These are phyloP conservation scores for Remorina albescens DNA, from an alignment of 2,797 vertebrate species.

Conservation along the genomic window DNA sequence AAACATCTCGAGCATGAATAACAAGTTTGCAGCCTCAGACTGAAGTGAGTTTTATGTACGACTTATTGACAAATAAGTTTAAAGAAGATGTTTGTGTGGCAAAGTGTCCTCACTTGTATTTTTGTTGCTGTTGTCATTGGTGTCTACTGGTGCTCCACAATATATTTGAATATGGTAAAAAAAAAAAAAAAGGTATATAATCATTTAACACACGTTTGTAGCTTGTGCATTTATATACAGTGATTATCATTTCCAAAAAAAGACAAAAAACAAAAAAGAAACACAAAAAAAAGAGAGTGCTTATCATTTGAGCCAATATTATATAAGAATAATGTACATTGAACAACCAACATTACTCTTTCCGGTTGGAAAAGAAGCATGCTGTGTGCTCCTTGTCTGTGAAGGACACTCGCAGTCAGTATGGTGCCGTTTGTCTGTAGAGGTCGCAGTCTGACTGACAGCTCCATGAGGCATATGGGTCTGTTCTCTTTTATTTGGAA, in stretches of 20 bases:
- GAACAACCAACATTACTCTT: conserved; percentile 62
- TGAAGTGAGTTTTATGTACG: conserved; percentile 46
- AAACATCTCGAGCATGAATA: conserved; percentile 56
- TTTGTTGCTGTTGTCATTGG: conserved; percentile 60
- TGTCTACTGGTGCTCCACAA: conserved; percentile 76
- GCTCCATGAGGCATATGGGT: conserved; percentile 55
- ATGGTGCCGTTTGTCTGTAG: conserved; percentile 75
- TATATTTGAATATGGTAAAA: conserved; percentile 59
- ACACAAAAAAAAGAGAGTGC: conserved; percentile 21
- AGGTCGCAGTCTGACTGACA: conserved; percentile 65
- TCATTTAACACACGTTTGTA: conserved; percentile 68
- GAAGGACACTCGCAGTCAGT: conserved; percentile 65
- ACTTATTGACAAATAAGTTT: conserved; percentile 20
- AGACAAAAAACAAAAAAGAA: background rate
- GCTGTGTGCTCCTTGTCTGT: conserved; percentile 71
- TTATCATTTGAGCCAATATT: conserved; percentile 72
- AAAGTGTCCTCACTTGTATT: conserved; percentile 52
- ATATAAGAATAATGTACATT: conserved; percentile 55
- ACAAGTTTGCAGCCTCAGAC: conserved; percentile 55
- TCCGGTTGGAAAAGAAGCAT: conserved; percentile 72
- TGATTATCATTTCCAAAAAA: conserved; percentile 58
- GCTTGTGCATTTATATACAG: conserved; percentile 72
- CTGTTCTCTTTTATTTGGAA: conserved; percentile 54
- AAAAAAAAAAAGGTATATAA: conserved; percentile 45
- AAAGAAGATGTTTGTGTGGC: conserved; percentile 19